Evolutionary conservation across 1,140 invertebrate genomes (phyloP).

Genomic region (Pogonognathellus flavescens): DNA sequence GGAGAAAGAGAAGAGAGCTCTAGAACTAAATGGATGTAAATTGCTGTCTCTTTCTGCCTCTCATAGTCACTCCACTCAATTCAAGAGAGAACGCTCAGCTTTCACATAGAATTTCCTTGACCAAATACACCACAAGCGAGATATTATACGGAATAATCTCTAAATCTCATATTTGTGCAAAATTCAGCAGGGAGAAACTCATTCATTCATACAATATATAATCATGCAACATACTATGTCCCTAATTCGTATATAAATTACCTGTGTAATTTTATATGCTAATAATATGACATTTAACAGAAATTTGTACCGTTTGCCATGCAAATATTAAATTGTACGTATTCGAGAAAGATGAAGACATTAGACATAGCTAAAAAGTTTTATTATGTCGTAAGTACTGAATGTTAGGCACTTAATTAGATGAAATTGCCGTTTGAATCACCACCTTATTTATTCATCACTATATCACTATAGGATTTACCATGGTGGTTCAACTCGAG

Average conservation of each 20-base stretch:
- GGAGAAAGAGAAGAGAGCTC: slow-evolving; percentile 22
- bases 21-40: slow-evolving; percentile 45
- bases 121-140: slow-evolving; percentile 19
- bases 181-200: slow-evolving; percentile 5
- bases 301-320: background rate
- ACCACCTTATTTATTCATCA: slow-evolving; percentile 23
- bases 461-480: background rate
- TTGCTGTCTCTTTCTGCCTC: slow-evolving; percentile 44
- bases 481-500: background rate
- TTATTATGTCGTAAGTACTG: background rate
- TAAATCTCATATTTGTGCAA: slow-evolving; percentile 8
- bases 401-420: background rate
- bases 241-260: background rate
- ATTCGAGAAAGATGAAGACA: background rate
- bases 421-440: slow-evolving; percentile 24
- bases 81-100: slow-evolving; percentile 12
- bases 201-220: background rate
- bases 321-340: background rate
- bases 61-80: slow-evolving; percentile 31
- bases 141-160: background rate
- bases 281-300: background rate
- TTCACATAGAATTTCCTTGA: slow-evolving; percentile 46
- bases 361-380: background rate
- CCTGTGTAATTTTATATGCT: background rate
- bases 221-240: background rate